Evolutionary conservation across 2,888 invertebrate genomes (phyloP).

Genomic region (Xanthia togata): DNA sequence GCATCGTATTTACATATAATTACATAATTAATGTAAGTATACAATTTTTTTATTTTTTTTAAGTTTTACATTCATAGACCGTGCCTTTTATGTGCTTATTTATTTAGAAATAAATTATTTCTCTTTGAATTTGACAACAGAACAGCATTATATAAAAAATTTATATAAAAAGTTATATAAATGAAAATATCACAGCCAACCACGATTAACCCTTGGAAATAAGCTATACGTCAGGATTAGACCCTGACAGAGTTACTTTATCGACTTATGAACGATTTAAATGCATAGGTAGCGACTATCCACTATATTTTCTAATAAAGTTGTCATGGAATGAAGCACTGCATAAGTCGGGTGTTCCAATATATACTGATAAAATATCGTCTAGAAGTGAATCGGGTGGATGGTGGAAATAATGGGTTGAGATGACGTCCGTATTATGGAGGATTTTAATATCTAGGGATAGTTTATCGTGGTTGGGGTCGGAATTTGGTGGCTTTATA

Average conservation of each 20-base stretch:
- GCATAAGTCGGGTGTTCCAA: slow-evolving; percentile 58
- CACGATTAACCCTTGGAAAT: slow-evolving; percentile 12
- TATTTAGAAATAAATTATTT: too few relatives aligned
- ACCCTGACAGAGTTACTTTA: slow-evolving; percentile 35
- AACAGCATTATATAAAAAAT: not conserved
- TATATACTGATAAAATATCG: slow-evolving; percentile 61
- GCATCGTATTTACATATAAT: too few relatives aligned
- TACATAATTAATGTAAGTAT: too few relatives aligned
- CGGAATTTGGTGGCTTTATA: slow-evolving; percentile 4
- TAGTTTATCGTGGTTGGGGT: slow-evolving; percentile 22
- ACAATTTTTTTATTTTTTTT: too few relatives aligned
- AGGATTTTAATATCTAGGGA: slow-evolving; percentile 37
- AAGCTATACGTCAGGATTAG: slow-evolving; percentile 49
- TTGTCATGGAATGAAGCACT: slow-evolving; percentile 61
- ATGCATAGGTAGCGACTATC: slow-evolving; percentile 64
- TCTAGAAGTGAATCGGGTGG: slow-evolving; percentile 26
- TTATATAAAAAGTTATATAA: not conserved
- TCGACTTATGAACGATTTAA: slow-evolving; percentile 65
- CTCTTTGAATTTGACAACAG: not conserved
- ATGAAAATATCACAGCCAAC: not conserved
- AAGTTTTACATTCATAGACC: too few relatives aligned
- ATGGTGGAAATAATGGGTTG: slow-evolving; percentile 39
- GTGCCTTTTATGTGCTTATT: too few relatives aligned
- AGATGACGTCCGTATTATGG: slow-evolving; percentile 24
- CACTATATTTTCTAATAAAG: slow-evolving; percentile 69